Percentiles rank a stretch among this genome's conserved stretches.
Evolutionary conservation across 2,797 vertebrate species (phyloP).

Genomic region (Hippopotamyrus pictus): DNA sequence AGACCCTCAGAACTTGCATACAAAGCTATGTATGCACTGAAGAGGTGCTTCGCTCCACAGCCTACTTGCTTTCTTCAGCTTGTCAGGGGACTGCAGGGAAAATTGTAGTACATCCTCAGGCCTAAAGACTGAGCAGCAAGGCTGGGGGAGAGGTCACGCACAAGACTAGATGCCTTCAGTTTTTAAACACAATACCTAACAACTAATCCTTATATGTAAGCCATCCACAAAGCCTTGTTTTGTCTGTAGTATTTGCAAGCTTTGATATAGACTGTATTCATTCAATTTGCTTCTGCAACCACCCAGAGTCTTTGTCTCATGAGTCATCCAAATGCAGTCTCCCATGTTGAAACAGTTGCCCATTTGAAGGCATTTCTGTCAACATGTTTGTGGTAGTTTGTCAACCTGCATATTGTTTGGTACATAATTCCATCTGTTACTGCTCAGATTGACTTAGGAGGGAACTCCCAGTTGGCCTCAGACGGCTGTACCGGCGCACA

Average conservation of each 20-base stretch:
- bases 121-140: neutral
- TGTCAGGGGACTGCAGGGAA: neutral
- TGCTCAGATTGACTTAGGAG: slow-evolving; percentile 65
- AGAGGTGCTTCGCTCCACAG: neutral
- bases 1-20: neutral
- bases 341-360: slow-evolving; percentile 16
- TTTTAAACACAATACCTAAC: neutral
- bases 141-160: neutral
- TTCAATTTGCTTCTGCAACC: neutral
- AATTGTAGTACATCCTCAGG: neutral
- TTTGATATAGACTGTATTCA: neutral
- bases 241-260: neutral
- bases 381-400: slow-evolving; percentile 55
- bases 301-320: neutral
- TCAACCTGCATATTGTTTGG: slow-evolving; percentile 51
- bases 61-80: neutral
- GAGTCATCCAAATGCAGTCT: slow-evolving; percentile 23
- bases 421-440: slow-evolving; percentile 61
- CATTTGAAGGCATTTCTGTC: slow-evolving; percentile 53
- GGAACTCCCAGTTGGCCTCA: slow-evolving; percentile 46
- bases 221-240: neutral
- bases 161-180: neutral
- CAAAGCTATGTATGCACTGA: neutral
- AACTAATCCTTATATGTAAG: neutral
- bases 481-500: slow-evolving; percentile 55